Conservation (phyloP, 1,140 invertebrate genomes). For the Tetranychus cinnabarinus region DNA sequence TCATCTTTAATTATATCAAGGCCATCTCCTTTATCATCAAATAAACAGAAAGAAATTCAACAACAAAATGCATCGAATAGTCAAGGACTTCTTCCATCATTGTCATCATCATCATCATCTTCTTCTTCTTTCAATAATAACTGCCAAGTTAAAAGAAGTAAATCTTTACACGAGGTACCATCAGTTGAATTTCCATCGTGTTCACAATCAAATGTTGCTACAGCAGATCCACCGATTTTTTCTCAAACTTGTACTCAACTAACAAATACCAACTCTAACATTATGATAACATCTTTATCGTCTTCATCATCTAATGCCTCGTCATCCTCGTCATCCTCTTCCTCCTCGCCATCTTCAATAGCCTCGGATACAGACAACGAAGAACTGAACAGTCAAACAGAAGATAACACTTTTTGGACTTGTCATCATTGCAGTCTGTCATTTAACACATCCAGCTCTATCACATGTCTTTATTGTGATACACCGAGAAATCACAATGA, state of each 20-base stretch:
- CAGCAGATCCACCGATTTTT: not conserved
- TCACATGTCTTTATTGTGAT: constrained; percentile 52
- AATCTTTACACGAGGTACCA: no score
- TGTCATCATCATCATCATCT: no score
- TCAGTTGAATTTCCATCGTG: no score
- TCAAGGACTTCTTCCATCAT: not conserved
- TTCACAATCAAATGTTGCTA: not conserved
- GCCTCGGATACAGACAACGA: not conserved
- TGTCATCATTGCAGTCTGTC: constrained; percentile 63
- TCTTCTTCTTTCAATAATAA: no score
- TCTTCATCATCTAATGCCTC: not conserved
- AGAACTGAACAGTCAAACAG: not conserved
- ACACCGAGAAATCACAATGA: constrained; percentile 26
- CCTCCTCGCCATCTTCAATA: no score
- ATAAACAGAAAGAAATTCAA: not conserved
- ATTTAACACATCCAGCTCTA: constrained; percentile 52
- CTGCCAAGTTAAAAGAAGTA: no score
- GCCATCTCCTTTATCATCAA: no score
- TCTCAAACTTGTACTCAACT: no score
- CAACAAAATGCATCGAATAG: not conserved
- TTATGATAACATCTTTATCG: no score
- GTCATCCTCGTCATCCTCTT: no score
- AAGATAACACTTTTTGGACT: constrained; percentile 35
- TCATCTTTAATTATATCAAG: not conserved
- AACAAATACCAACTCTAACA: no score